Evolutionary conservation across 2,113 vertebrate species (phyloP).

Genomic region (Neolamprologus kungweensis): DNA sequence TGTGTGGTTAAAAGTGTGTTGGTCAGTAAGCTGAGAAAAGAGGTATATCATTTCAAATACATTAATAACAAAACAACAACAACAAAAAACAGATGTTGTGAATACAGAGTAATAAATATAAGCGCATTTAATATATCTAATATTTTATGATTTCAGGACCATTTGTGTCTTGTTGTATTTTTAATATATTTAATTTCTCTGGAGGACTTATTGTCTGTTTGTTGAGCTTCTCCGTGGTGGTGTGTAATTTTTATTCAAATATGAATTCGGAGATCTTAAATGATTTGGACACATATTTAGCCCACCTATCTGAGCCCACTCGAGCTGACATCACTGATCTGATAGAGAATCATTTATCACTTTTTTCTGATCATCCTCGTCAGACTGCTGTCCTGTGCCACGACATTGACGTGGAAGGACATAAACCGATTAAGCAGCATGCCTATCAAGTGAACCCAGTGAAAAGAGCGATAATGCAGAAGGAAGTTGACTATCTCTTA

Average conservation of each 20-base stretch:
- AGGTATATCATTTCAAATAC: not conserved
- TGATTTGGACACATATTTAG: no score
- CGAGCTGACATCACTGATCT: no score
- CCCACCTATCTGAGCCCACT: no score
- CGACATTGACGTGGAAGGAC: no score
- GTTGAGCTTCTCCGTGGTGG: rapidly evolving
- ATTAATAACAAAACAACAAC: not conserved
- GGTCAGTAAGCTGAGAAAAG: not conserved
- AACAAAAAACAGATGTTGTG: rapidly evolving
- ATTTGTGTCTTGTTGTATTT: not conserved
- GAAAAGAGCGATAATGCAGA: not conserved
- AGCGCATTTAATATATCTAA: rapidly evolving
- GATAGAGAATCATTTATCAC: no score
- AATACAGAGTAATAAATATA: rapidly evolving
- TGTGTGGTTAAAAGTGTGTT: rapidly evolving
- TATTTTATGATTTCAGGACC: not conserved
- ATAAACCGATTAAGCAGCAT: no score
- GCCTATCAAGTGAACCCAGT: no score
- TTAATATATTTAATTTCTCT: not conserved
- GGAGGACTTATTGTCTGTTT: not conserved
- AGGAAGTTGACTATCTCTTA: not conserved
- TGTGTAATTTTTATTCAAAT: not conserved
- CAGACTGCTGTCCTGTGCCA: no score
- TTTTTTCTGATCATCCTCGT: no score
- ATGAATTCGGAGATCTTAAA: not conserved